phyloP scores from a whole-genome alignment of 2,888 invertebrate genomes.

The Cheilosia urbana region DNA sequence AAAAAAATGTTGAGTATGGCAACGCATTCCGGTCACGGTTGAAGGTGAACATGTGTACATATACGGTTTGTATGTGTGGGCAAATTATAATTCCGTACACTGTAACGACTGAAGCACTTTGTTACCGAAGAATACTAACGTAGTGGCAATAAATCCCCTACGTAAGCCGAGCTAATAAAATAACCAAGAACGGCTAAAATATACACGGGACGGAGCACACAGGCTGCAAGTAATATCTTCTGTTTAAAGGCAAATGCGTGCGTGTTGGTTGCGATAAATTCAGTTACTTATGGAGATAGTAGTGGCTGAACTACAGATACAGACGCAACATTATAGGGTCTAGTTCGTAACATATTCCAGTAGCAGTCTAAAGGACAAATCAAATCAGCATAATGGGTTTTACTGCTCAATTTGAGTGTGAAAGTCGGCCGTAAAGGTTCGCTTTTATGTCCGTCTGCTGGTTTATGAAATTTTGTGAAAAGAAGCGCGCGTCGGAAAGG shows the following conservation, averaged over 20 bases:
- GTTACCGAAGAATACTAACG: conserved; percentile 7
- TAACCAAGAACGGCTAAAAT: conserved; percentile 36
- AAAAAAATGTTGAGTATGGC: neutral
- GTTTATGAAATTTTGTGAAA: neutral
- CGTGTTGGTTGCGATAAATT: conserved; percentile 44
- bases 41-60: neutral
- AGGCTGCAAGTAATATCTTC: conserved; percentile 50
- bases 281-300: conserved; percentile 17
- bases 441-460: neutral
- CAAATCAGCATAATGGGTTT: conserved; percentile 11
- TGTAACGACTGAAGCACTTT: conserved; percentile 43
- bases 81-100: conserved; percentile 36
- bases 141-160: conserved; percentile 43
- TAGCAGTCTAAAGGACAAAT: conserved; percentile 12
- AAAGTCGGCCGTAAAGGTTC: conserved; percentile 1
- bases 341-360: conserved; percentile 21
- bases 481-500: too few relatives aligned
- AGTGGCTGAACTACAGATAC: neutral
- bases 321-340: conserved; percentile 27
- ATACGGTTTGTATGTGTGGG: neutral
- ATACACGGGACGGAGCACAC: conserved; percentile 32
- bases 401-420: conserved; percentile 16
- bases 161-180: conserved; percentile 36
- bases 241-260: conserved; percentile 17
- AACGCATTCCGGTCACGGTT: conserved; percentile 39